These are phyloP conservation scores for Drosophila asahinai DNA, from an alignment of 1,140 invertebrate species.

Conservation along the genomic window DNA sequence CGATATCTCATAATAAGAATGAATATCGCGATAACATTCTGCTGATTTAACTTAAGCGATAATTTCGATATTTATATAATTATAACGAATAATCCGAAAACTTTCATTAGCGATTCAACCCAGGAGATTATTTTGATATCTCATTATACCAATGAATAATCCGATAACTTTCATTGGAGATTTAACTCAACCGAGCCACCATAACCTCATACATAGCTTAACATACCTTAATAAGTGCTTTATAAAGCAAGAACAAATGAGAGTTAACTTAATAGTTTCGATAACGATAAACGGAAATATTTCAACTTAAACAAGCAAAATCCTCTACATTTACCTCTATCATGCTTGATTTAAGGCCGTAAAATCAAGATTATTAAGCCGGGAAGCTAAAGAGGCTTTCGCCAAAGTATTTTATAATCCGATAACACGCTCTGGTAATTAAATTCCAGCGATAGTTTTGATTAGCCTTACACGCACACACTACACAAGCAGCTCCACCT, in stretches of 20 bases:
- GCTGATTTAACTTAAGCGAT: neutral
- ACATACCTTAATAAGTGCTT: neutral
- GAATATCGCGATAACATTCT: neutral
- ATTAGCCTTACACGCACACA: neutral
- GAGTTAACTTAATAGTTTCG: neutral
- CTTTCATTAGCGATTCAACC: neutral
- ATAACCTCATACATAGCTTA: too few relatives aligned
- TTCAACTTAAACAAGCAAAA: too few relatives aligned
- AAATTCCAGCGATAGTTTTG: constrained; percentile 3
- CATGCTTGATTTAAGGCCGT: neutral
- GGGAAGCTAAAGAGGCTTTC: neutral
- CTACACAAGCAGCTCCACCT: too few relatives aligned
- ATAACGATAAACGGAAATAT: neutral
- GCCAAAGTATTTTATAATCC: constrained; percentile 4
- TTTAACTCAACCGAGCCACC: too few relatives aligned
- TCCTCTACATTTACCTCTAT: neutral
- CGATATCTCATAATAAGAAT: too few relatives aligned
- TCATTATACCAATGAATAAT: too few relatives aligned
- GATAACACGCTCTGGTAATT: constrained; percentile 4
- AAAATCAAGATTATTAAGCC: neutral
- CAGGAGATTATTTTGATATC: too few relatives aligned
- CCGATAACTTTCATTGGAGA: too few relatives aligned
- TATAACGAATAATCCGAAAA: too few relatives aligned
- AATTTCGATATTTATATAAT: too few relatives aligned
- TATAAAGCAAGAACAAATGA: neutral